These are phyloP conservation scores for Hypena proboscidalis DNA, from an alignment of 2,888 invertebrate genomes.

Conservation along the genomic window DNA sequence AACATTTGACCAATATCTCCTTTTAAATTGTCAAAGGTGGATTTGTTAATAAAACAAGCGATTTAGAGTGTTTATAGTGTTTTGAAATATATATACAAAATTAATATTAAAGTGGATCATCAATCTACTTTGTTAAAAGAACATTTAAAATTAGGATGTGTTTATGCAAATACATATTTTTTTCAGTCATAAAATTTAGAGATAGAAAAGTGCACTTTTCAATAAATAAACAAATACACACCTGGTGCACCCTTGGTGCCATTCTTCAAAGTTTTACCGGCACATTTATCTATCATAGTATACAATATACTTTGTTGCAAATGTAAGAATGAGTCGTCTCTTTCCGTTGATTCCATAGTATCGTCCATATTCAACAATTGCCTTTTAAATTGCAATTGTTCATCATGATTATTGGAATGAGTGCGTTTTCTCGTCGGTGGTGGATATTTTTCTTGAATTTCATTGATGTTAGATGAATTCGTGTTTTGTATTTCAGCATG, in stretches of 20 bases:
- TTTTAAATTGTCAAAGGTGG: too few species aligned
- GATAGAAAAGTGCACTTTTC: too few species aligned
- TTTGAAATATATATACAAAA: too few species aligned
- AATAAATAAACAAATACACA: conserved; percentile 41
- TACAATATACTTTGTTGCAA: conserved; percentile 62
- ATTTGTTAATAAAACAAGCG: too few species aligned
- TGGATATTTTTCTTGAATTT: conserved; percentile 1
- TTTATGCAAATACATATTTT: too few species aligned
- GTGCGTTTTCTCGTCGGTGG: conserved; percentile 39
- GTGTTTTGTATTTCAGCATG: background rate
- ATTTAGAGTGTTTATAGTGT: too few species aligned
- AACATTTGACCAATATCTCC: too few species aligned
- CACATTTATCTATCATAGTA: conserved; percentile 64
- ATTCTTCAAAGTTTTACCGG: conserved; percentile 41
- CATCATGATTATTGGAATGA: conserved; percentile 33
- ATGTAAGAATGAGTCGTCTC: conserved; percentile 7
- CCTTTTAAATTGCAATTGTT: conserved; percentile 5
- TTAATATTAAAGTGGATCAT: too few species aligned
- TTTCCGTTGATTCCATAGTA: background rate
- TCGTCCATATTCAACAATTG: background rate
- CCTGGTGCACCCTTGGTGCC: conserved; percentile 56
- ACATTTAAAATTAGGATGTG: too few species aligned
- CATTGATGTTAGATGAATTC: background rate
- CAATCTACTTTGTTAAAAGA: too few species aligned
- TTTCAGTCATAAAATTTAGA: too few species aligned